phyloP scores from a whole-genome alignment of 2,888 invertebrate species.

The Trisateles emortualis region DNA sequence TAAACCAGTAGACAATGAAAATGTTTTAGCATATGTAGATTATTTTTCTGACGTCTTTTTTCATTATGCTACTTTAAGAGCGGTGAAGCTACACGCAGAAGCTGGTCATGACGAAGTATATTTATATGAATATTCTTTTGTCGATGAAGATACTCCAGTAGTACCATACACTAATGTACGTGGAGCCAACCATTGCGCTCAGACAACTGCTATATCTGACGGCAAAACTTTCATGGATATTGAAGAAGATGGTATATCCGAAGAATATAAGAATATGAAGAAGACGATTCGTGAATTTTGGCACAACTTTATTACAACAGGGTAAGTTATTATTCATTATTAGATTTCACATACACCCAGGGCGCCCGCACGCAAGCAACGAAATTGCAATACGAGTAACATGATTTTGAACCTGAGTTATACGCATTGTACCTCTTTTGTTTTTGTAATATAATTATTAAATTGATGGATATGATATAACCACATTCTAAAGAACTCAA shows the following conservation, averaged over 20 bases:
- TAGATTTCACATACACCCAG: too few relatives aligned
- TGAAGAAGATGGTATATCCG: slow-evolving; percentile 25
- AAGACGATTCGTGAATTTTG: slow-evolving; percentile 53
- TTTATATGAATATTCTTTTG: slow-evolving; percentile 57
- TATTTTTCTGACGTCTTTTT: slow-evolving; percentile 63
- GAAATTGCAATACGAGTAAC: too few relatives aligned
- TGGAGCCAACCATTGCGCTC: slow-evolving; percentile 52
- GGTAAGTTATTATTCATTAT: too few relatives aligned
- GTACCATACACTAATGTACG: slow-evolving; percentile 43
- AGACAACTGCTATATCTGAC: slow-evolving; percentile 25
- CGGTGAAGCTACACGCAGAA: slow-evolving; percentile 33
- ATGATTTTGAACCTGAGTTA: too few relatives aligned
- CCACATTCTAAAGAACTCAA: too few relatives aligned
- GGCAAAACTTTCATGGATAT: slow-evolving; percentile 1
- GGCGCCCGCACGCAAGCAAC: too few relatives aligned
- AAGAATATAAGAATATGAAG: slow-evolving; percentile 49
- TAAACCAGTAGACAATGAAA: slow-evolving; percentile 25
- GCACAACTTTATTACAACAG: slow-evolving; percentile 58
- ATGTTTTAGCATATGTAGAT: slow-evolving; percentile 30
- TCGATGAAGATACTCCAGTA: slow-evolving; percentile 37
- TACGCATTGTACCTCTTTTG: too few relatives aligned
- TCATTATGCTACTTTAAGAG: slow-evolving; percentile 40
- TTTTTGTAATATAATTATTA: too few relatives aligned
- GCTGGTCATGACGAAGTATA: slow-evolving; percentile 53
- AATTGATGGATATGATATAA: too few relatives aligned